These are phyloP conservation scores for Phrynocephalus versicolor DNA, from an alignment of 2,113 vertebrate species.

Conservation along the genomic window DNA sequence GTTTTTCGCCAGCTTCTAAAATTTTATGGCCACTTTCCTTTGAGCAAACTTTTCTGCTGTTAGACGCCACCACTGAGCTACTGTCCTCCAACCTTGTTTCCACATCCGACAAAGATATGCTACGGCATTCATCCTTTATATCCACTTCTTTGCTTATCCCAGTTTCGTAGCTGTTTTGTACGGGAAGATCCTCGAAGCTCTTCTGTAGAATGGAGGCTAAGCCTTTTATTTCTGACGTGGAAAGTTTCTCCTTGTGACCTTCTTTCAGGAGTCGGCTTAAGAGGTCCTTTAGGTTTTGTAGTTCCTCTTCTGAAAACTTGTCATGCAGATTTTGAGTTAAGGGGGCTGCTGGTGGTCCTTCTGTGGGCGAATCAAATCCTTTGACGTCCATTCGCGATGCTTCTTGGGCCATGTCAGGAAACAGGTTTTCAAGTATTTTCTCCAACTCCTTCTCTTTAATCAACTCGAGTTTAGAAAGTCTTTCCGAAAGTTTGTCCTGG, in stretches of 20 bases:
- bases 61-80: background rate
- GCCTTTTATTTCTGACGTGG: constrained; percentile 54
- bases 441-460: constrained; percentile 56
- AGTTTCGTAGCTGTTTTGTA: constrained; percentile 53
- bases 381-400: background rate
- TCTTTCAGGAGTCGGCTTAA: constrained; percentile 59
- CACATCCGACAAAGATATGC: constrained; percentile 14
- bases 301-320: constrained; percentile 61
- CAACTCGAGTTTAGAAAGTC: constrained; percentile 56
- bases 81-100: constrained; percentile 26
- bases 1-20: constrained; percentile 20
- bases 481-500: constrained; percentile 62
- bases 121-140: constrained; percentile 28
- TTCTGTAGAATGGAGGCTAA: constrained; percentile 61
- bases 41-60: constrained; percentile 19
- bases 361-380: background rate
- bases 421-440: constrained; percentile 51
- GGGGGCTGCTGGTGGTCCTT: constrained; percentile 42
- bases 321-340: constrained; percentile 60
- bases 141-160: constrained; percentile 45
- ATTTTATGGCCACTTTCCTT: constrained; percentile 30
- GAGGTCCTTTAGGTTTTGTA: constrained; percentile 51
- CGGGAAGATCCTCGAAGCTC: constrained; percentile 46
- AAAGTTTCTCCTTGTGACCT: constrained; percentile 41
- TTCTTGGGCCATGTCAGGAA: constrained; percentile 46